Evolutionary conservation across 2,888 invertebrate species (phyloP).

Genomic region (Papilio gigon): DNA sequence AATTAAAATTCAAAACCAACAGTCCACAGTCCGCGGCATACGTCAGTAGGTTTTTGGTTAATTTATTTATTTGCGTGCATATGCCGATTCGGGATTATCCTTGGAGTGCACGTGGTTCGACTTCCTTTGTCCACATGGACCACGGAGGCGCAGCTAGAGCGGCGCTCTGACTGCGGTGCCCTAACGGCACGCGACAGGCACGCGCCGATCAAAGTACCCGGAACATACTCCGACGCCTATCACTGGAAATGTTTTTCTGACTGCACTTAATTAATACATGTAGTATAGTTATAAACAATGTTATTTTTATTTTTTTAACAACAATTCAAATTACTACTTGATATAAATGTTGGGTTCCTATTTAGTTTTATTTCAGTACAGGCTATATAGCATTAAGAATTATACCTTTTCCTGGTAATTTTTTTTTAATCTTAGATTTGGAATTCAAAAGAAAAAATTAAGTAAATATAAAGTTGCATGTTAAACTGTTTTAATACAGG

Average conservation of each 20-base stretch:
- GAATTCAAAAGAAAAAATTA: no score
- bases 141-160: slow-evolving; percentile 39
- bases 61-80: slow-evolving; percentile 79
- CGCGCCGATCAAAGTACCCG: slow-evolving; percentile 67
- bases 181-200: slow-evolving; percentile 53
- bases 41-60: slow-evolving; percentile 64
- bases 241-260: slow-evolving; percentile 69
- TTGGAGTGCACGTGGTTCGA: slow-evolving; percentile 54
- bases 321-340: slow-evolving; percentile 11
- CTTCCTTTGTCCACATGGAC: slow-evolving; percentile 32
- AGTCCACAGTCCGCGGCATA: slow-evolving; percentile 49
- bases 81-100: slow-evolving; percentile 72
- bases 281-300: slow-evolving; percentile 56
- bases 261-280: slow-evolving; percentile 78
- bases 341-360: not conserved
- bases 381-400: not conserved
- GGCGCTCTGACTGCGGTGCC: slow-evolving; percentile 40
- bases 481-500: no score
- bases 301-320: slow-evolving; percentile 47
- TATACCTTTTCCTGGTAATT: not conserved
- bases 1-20: slow-evolving; percentile 58
- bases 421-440: no score
- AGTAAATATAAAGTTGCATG: no score
- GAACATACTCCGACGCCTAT: slow-evolving; percentile 70
- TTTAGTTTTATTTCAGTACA: not conserved